A percentile compares a stretch with the other conserved stretches of the same genome.
These are phyloP conservation scores for Apostichopus parvimensis DNA, from an alignment of 35 echinoderm and acorn worm species.

Conservation along the genomic window DNA sequence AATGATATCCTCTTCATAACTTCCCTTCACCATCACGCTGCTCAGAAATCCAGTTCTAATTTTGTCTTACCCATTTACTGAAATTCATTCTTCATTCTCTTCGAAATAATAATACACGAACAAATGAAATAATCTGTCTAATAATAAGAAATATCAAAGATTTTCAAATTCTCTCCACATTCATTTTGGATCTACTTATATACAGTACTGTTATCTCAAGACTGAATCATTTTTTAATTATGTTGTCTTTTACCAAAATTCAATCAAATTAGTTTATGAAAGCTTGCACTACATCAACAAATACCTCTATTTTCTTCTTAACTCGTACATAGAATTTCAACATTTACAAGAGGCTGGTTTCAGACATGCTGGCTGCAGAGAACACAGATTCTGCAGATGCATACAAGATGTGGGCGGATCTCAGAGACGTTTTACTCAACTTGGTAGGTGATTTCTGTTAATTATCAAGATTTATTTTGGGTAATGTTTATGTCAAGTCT, in stretches of 20 bases:
- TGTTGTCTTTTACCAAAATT: not conserved
- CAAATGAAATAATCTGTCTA: no score
- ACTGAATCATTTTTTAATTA: not conserved
- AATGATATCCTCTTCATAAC: not conserved
- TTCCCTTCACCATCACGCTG: no score
- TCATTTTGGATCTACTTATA: not conserved
- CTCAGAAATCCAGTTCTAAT: no score
- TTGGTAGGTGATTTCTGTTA: conserved; percentile 54
- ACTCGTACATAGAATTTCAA: conserved; percentile 84
- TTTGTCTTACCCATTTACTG: no score
- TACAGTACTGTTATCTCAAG: not conserved
- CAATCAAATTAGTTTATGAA: not conserved
- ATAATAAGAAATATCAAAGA: no score
- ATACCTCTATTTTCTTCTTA: not conserved
- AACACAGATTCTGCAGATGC: conserved; percentile 69
- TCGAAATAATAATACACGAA: no score
- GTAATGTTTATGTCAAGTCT: not conserved
- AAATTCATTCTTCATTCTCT: no score
- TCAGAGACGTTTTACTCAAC: conserved; percentile 84
- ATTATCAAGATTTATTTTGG: not conserved
- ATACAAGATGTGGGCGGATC: conserved; percentile 84
- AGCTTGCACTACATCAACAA: not conserved
- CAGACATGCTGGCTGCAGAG: conserved; percentile 70
- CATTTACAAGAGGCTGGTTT: conserved; percentile 95
- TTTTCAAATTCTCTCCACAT: no score